Percentiles rank a stretch among this genome's conserved stretches.
Evolutionary conservation across 2,888 invertebrate species (phyloP).

Genomic region (Ophion slaviceki): DNA sequence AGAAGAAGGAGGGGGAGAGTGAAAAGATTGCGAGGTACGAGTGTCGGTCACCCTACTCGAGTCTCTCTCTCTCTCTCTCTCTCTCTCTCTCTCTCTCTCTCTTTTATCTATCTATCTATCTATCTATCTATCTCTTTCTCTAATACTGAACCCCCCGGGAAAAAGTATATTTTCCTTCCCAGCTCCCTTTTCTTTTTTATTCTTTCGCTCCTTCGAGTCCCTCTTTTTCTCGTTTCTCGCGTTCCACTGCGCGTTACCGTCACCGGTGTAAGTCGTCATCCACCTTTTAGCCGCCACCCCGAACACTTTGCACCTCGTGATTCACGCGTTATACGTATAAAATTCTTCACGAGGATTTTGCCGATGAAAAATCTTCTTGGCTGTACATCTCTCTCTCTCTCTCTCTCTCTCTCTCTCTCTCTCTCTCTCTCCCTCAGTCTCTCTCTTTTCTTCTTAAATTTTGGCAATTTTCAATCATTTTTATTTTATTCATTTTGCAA

Average conservation of each 20-base stretch:
- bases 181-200: not conserved
- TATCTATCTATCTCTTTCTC: constrained; percentile 2
- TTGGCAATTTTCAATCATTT: too few relatives aligned
- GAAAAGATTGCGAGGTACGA: constrained; percentile 53
- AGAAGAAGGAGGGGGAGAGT: not conserved
- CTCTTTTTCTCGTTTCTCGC: constrained; percentile 11
- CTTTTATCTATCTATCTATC: not conserved
- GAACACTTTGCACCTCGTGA: constrained; percentile 32
- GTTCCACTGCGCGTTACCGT: constrained; percentile 24
- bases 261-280: constrained; percentile 23
- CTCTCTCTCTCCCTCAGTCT: not conserved
- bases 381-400: not conserved
- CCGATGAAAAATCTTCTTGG: not conserved
- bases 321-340: constrained; percentile 22
- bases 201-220: constrained; percentile 14
- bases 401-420: not conserved
- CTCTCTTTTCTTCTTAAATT: not conserved
- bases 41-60: constrained; percentile 40
- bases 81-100: not conserved
- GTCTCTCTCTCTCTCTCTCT: constrained; percentile 15
- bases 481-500: too few relatives aligned
- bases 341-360: constrained; percentile 12
- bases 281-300: constrained; percentile 15
- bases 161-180: constrained; percentile 1
- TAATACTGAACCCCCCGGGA: not conserved